These are phyloP conservation scores for Drosophila pectinifera DNA, from an alignment of 1,140 invertebrate species.

Conservation along the genomic window DNA sequence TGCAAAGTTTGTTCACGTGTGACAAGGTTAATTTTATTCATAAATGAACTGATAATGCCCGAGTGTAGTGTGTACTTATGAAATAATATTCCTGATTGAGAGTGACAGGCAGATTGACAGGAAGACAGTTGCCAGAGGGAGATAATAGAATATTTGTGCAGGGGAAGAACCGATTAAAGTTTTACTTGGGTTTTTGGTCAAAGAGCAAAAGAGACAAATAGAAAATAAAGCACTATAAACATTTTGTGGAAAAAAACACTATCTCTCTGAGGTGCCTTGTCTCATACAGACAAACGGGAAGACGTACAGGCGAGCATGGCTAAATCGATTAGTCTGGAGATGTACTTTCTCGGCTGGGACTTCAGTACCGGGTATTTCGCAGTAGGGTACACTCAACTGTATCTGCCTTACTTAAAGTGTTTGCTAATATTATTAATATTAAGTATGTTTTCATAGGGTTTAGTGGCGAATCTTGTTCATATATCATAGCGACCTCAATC, in stretches of 20 bases:
- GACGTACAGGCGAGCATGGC: too few species aligned
- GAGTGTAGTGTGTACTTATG: slow-evolving; percentile 26
- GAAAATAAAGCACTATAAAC: too few species aligned
- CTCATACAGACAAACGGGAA: too few species aligned
- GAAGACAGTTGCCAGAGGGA: slow-evolving; percentile 25
- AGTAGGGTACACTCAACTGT: too few species aligned
- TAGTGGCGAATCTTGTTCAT: background rate
- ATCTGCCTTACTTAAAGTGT: too few species aligned
- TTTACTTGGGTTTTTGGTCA: background rate
- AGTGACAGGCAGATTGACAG: slow-evolving; percentile 44
- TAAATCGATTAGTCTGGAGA: too few species aligned
- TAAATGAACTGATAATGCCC: slow-evolving; percentile 47
- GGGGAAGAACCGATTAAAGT: background rate
- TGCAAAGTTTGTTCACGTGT: slow-evolving; percentile 73
- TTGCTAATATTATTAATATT: too few species aligned
- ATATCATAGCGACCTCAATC: background rate
- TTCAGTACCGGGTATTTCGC: too few species aligned
- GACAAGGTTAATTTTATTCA: slow-evolving; percentile 63
- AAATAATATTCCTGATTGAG: slow-evolving; percentile 38
- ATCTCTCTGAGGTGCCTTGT: too few species aligned
- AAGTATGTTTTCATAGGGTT: too few species aligned
- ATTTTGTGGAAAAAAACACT: background rate
- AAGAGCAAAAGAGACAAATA: background rate
- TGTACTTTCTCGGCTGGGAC: too few species aligned
- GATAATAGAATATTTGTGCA: slow-evolving; percentile 10